A percentile compares a stretch with the other conserved stretches of the same genome.
Conservation (phyloP, 2,888 invertebrate genomes). For the Ennomos quercinarius region DNA sequence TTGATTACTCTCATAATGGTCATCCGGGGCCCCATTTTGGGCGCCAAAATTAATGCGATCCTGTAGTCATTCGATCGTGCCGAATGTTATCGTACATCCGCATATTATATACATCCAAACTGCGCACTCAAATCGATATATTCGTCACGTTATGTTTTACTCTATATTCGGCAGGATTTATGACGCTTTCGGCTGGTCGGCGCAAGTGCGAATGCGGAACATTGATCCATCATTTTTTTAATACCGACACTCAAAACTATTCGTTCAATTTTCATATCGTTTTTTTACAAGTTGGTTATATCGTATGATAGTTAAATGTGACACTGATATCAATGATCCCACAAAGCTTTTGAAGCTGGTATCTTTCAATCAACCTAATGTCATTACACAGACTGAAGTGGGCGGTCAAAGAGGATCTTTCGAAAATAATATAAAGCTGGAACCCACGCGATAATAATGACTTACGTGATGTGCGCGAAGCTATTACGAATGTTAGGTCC, state of each 20-base stretch:
- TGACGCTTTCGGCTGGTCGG: constrained; percentile 10
- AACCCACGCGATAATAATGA: constrained; percentile 28
- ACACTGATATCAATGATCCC: constrained; percentile 2
- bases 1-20: constrained; percentile 25
- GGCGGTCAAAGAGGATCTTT: constrained; percentile 21
- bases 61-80: constrained; percentile 39
- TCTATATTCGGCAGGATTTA: constrained; percentile 28
- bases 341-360: constrained; percentile 21
- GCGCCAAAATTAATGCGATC: constrained; percentile 43
- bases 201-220: constrained; percentile 10
- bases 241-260: not conserved
- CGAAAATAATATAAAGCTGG: constrained; percentile 32
- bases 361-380: constrained; percentile 4
- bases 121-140: constrained; percentile 42
- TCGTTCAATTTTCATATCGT: no score
- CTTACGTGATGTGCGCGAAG: constrained; percentile 26
- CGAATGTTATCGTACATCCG: constrained; percentile 41
- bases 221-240: constrained; percentile 10
- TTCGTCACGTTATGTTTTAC: constrained; percentile 44
- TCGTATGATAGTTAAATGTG: no score
- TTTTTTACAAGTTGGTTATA: no score
- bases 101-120: constrained; percentile 33
- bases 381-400: constrained; percentile 19
- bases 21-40: constrained; percentile 33
- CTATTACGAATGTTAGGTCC: constrained; percentile 30